Evolutionary conservation across 2,888 invertebrate species (phyloP), one percentile per base, ranked within the genome.

Genomic region (Orthonevra nobilis): DNA sequence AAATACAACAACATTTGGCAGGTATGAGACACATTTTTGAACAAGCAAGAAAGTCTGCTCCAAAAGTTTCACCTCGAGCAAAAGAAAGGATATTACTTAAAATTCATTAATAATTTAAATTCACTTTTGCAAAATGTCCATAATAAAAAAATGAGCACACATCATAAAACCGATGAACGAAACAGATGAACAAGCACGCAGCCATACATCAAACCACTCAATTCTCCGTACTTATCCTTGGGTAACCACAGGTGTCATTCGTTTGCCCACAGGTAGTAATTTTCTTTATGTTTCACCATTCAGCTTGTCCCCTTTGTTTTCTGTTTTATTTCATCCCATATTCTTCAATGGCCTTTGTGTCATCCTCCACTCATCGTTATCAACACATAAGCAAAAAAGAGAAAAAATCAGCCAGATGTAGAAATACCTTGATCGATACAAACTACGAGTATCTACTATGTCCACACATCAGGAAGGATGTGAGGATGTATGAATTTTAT

Each of bases 221-320:
- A 12, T 52, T 52, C n/a, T n/a, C 20, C 44, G 36, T 70, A 36
- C 50, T 61, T 75, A 56, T 63, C 56, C 70, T 64, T 70, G 70
- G 69, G 42, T 52, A 66, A 77, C 70, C 77, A 77, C 77, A 77
- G 77, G 77, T 77, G 77, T 77, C 70, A 72, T 64, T 77, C 44
- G 19, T 64, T 58, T 64, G 58, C 58, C 70, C 56, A 52, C 36
- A 77, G 77, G 77, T 70, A 70, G 77, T 70, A 44, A 77, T 77
- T 77, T 70, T 46, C 58, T 64, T 77, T 64, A 70, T 58, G 42
- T 36, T 42, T 40, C 46, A 54, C 38, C 32, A 26, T 48, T 23
- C 54, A 30, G n/a, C 12, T 36, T 50, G 28, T 23, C 23, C 23
- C 5, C 23, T 7, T 46, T 46, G 38, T 1, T 44, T n/a, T 19